These are phyloP conservation scores for Nebria brevicollis DNA, from an alignment of 2,888 invertebrate species.

Conservation along the genomic window DNA sequence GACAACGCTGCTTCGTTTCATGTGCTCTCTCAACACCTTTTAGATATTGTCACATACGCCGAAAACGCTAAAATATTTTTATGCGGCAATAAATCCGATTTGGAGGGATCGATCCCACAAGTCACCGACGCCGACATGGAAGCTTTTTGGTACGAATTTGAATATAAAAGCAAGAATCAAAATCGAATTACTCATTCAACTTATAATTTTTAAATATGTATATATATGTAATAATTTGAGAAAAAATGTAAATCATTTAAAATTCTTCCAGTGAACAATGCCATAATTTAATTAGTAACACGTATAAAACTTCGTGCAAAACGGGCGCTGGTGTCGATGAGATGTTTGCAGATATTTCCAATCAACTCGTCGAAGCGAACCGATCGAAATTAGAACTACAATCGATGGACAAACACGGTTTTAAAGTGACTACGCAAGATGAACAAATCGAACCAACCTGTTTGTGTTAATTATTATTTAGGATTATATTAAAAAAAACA, in stretches of 20 bases:
- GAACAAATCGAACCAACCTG: constrained; percentile 65
- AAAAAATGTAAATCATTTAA: not conserved
- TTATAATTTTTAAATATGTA: too few relatives aligned
- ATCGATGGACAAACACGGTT: constrained; percentile 79
- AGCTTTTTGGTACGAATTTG: constrained; percentile 75
- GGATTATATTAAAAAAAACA: not conserved
- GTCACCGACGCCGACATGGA: constrained; percentile 90
- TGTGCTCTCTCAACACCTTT: constrained; percentile 87
- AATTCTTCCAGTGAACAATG: constrained; percentile 81
- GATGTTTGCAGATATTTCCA: constrained; percentile 91
- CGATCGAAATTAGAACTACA: constrained; percentile 85
- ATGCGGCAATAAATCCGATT: constrained; percentile 91
- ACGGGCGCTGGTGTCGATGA: constrained; percentile 86
- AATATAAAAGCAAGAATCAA: not conserved
- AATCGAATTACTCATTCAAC: too few relatives aligned
- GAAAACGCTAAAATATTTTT: constrained; percentile 96
- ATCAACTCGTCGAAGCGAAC: constrained; percentile 81
- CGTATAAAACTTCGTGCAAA: constrained; percentile 91
- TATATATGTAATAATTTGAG: not conserved
- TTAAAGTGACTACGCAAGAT: constrained; percentile 75
- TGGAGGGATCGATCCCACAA: constrained; percentile 77
- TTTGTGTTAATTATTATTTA: constrained; percentile 60
- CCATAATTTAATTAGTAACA: constrained; percentile 87
- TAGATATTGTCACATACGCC: constrained; percentile 93
- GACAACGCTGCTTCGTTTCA: constrained; percentile 94